Evolutionary conservation across 92 coral and sea anemone species (phyloP).

Genomic region (Heliopora coerulea): DNA sequence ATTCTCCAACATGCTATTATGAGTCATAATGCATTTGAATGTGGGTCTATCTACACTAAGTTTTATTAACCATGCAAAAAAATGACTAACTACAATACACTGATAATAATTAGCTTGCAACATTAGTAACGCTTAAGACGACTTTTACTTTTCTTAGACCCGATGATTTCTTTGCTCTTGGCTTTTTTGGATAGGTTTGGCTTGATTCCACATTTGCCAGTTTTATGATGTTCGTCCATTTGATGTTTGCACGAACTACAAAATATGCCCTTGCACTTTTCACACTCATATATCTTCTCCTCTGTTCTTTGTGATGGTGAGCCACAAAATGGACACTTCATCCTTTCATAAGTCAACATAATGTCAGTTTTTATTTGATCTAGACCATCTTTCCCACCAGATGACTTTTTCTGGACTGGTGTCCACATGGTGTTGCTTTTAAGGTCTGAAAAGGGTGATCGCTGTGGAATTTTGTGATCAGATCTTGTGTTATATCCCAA

Average conservation of each 20-base stretch:
- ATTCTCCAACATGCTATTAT: too few relatives aligned
- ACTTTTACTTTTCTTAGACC: conserved; percentile 31
- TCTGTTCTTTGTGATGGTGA: conserved; percentile 24
- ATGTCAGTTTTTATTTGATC: conserved; percentile 15
- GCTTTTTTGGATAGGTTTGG: conserved; percentile 7
- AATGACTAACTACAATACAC: conserved; percentile 7
- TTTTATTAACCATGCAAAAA: background rate
- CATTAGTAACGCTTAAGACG: conserved; percentile 25
- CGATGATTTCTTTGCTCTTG: conserved; percentile 10
- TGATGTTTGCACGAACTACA: conserved; percentile 10
- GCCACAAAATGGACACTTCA: conserved; percentile 36
- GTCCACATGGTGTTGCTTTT: conserved; percentile 35
- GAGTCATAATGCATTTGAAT: too few relatives aligned
- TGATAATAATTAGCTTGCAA: background rate
- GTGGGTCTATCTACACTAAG: background rate
- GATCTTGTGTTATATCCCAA: conserved; percentile 23
- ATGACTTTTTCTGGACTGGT: background rate
- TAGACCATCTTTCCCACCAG: background rate
- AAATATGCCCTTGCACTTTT: conserved; percentile 16
- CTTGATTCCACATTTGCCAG: conserved; percentile 9
- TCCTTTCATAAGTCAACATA: conserved; percentile 6
- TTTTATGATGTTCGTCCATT: conserved; percentile 25
- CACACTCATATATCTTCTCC: conserved; percentile 28
- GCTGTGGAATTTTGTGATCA: conserved; percentile 2
- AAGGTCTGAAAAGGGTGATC: conserved; percentile 9